Evolutionary conservation across 2,797 vertebrate genomes (phyloP).

Genomic region (Tapirus indicus): DNA sequence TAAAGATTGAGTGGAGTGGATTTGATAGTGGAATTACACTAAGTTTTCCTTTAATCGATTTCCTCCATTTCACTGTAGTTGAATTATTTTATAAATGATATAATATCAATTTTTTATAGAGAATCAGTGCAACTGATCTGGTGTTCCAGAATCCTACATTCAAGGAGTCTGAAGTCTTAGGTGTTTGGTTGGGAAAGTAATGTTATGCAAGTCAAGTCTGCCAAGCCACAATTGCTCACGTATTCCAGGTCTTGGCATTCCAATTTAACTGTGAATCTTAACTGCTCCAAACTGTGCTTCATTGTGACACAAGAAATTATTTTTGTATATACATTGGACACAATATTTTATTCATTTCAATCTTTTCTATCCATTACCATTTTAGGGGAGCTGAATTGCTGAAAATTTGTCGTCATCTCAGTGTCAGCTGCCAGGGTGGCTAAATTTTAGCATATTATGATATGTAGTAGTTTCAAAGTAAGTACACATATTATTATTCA

Average conservation of each 20-base stretch:
- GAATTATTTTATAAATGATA: not conserved
- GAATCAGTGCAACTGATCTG: not conserved
- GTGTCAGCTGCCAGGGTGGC: not conserved
- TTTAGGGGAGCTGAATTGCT: not conserved
- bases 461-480: conserved; percentile 37
- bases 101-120: not conserved
- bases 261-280: conserved; percentile 21
- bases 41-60: not conserved
- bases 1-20: not conserved
- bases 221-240: conserved; percentile 9
- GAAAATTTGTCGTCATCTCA: conserved; percentile 7
- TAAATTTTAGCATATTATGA: conserved; percentile 19
- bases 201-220: not conserved
- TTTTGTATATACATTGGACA: not conserved
- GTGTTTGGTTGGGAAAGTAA: conserved; percentile 20
- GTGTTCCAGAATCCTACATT: not conserved
- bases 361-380: conserved; percentile 1
- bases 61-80: not conserved
- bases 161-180: not conserved
- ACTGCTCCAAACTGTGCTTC: conserved; percentile 33
- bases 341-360: not conserved
- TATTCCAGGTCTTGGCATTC: not conserved
- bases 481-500: not conserved
- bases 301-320: not conserved
- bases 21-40: not conserved